phyloP scores from a whole-genome alignment of 2,113 vertebrate genomes.

The Heliornis fulica region DNA sequence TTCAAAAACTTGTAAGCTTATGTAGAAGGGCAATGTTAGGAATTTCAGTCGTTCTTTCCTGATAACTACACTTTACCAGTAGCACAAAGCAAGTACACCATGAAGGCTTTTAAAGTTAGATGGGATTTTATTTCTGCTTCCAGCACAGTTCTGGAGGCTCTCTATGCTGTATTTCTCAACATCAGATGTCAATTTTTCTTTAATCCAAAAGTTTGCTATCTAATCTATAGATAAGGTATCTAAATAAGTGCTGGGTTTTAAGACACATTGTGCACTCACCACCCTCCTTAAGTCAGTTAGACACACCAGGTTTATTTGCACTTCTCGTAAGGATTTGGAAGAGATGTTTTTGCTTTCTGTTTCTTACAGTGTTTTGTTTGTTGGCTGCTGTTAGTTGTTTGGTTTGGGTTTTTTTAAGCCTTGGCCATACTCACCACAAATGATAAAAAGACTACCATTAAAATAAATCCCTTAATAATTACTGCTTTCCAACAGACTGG shows the following conservation, averaged over 20 bases:
- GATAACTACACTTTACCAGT: background rate
- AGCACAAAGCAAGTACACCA: background rate
- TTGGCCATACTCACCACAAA: conserved; percentile 27
- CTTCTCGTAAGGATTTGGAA: background rate
- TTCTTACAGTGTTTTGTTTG: background rate
- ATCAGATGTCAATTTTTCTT: background rate
- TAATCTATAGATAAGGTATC: background rate
- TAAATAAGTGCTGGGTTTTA: background rate
- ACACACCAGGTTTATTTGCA: background rate
- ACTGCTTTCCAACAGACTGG: conserved; percentile 59
- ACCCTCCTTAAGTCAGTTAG: background rate
- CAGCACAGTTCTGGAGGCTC: background rate
- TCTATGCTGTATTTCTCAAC: background rate
- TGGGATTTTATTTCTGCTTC: background rate
- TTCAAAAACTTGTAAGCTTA: background rate
- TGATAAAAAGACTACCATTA: conserved; percentile 40
- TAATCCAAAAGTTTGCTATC: background rate
- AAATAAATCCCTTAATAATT: conserved; percentile 69
- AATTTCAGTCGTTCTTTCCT: background rate
- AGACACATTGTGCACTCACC: background rate
- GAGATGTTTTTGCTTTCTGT: background rate
- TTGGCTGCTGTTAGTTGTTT: background rate
- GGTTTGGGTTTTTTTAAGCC: background rate
- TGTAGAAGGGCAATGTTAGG: background rate
- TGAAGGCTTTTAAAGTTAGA: background rate